Base-by-base conservation (phyloP, 53 echinoderm and acorn worm genomes). In the Henricia sp. region DNA sequence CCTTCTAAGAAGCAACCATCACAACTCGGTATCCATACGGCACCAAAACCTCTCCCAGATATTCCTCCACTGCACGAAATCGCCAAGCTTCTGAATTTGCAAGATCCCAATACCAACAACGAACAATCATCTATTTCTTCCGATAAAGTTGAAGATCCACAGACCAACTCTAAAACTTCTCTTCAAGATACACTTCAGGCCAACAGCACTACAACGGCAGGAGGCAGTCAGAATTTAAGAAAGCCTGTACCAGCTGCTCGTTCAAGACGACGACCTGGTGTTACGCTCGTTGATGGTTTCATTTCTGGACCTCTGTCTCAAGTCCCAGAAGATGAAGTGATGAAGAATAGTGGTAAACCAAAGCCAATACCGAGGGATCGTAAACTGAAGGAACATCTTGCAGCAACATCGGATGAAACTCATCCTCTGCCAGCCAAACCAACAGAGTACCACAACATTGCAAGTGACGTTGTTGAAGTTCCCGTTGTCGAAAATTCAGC, bases 321-420 rank as follows among this genome's bases (percentile, higher is more conserved):
- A 17, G 34, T 52, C 53, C 51, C 6, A 23, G 67, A 44, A 29
- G 70, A 48, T 29, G 50, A 1, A 48, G 50, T 1, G 46, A 46
- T 4, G 30, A 1, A 35, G 36, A 1, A 20, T 16, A 52, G 34
- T 19, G 37, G 17, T 10, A 4, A 34, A 34, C 51, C 59, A 23
- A 76, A 58, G 33, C 41, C 76, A 16, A 27, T 59, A 29, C 59
- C 76, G 19, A 39, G 41, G 27, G 76, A 29, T 40, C 42, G 54
- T 25, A 23, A 39, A 29, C 56, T 16, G 42, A 6, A 23, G 30
- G 55, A 74, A 21, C 74, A 26, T 14, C 4, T 8, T 16, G 3
- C 24, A 11, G 20, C 36, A 28, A 19, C 59, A 1, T 11, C 3
- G 26, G 55, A 41, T 29, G 28, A 76, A 59, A 56, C 25, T 16